Percentiles rank a stretch among this genome's conserved stretches.
Conservation (phyloP, 1,140 invertebrate genomes). For the Choristoneura fumiferana region DNA sequence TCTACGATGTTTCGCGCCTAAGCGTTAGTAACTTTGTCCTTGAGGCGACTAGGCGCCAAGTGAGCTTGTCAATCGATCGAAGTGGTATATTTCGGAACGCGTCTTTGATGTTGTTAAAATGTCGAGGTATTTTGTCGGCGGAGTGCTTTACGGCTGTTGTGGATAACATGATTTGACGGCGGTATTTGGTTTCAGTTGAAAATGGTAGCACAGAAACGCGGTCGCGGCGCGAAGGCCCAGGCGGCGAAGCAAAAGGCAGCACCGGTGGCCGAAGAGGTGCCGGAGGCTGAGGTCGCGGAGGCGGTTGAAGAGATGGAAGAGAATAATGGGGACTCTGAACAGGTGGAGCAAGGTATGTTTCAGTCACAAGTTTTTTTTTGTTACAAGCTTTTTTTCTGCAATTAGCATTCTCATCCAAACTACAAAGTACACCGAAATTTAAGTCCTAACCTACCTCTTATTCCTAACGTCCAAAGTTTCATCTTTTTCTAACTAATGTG, state of each 20-base stretch:
- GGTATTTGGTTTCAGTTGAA: constrained; percentile 23
- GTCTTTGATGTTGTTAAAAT: constrained; percentile 24
- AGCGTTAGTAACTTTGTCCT: constrained; percentile 42
- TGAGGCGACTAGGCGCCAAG: constrained; percentile 59
- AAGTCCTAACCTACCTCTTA: no score
- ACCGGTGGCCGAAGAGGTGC: constrained; percentile 36
- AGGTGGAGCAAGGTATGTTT: constrained; percentile 9
- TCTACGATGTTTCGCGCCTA: constrained; percentile 39
- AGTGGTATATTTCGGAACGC: constrained; percentile 29
- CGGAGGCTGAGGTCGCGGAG: constrained; percentile 44
- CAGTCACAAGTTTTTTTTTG: no score
- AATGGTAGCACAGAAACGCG: constrained; percentile 70
- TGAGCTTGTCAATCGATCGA: constrained; percentile 28
- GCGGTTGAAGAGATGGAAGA: constrained; percentile 47
- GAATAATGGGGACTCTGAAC: constrained; percentile 57
- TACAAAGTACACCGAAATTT: no score
- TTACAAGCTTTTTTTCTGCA: no score
- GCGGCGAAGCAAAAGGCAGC: constrained; percentile 52
- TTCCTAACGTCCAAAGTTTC: no score
- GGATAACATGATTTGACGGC: not conserved
- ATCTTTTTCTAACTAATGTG: no score
- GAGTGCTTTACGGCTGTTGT: constrained; percentile 20
- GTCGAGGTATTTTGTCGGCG: constrained; percentile 33
- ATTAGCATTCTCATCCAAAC: no score
- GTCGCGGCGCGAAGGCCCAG: constrained; percentile 64